Conservation (phyloP, 2,797 vertebrate species). For the Aphelocoma californica region DNA sequence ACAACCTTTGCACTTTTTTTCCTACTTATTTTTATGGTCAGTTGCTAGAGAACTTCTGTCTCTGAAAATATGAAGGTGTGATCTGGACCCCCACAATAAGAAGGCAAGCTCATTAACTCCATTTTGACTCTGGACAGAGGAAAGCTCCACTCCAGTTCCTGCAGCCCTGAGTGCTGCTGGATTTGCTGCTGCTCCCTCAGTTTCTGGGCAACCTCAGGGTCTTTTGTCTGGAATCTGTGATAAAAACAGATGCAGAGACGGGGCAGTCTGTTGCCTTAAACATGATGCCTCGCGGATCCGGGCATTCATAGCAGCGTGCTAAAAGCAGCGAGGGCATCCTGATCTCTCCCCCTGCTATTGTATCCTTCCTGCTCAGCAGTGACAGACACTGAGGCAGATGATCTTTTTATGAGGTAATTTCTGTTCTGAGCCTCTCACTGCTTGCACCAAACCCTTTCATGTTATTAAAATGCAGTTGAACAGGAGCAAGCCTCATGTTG, state of each 20-base stretch:
- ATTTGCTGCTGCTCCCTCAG: neutral
- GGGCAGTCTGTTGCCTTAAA: neutral
- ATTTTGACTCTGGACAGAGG: neutral
- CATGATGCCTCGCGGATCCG: neutral
- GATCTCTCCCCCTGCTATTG: neutral
- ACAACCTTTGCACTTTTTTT: neutral
- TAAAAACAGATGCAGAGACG: neutral
- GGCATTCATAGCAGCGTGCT: neutral
- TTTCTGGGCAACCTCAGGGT: neutral
- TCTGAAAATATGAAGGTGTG: neutral
- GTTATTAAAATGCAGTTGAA: neutral
- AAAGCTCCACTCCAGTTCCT: neutral
- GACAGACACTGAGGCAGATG: neutral
- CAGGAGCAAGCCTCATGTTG: neutral
- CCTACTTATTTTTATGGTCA: neutral
- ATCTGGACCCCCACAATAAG: neutral
- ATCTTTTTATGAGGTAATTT: neutral
- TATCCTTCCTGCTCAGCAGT: neutral
- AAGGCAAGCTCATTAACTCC: neutral
- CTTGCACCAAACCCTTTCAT: neutral
- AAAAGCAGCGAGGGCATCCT: neutral
- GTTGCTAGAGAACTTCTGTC: neutral
- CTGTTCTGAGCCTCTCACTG: neutral
- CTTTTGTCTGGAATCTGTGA: neutral
- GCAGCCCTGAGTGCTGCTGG: neutral